These are phyloP conservation scores for Acrocyrtus sp. DNA, from an alignment of 2,888 invertebrate genomes.

Conservation along the genomic window DNA sequence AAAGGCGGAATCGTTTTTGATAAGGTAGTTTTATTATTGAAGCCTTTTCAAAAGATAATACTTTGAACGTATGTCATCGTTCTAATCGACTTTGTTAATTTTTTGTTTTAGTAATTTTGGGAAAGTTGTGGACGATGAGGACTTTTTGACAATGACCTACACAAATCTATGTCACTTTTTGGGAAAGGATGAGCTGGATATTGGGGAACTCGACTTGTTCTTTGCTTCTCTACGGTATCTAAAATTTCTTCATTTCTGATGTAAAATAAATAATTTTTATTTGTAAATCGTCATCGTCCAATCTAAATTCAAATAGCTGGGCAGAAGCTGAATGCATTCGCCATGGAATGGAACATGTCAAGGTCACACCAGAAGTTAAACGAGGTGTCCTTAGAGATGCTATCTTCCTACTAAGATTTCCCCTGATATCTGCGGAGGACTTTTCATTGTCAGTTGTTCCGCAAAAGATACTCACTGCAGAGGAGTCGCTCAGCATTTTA, in stretches of 20 bases:
- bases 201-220: constrained; percentile 49
- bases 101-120: constrained; percentile 42
- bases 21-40: constrained; percentile 39
- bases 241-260: no score
- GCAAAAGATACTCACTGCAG: constrained; percentile 30
- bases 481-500: constrained; percentile 33
- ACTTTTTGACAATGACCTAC: constrained; percentile 42
- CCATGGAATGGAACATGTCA: constrained; percentile 33
- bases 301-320: constrained; percentile 39
- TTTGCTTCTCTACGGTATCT: constrained; percentile 46
- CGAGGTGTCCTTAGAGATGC: constrained; percentile 24
- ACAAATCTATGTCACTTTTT: constrained; percentile 44
- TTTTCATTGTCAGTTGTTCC: constrained; percentile 45
- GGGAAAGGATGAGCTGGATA: constrained; percentile 46
- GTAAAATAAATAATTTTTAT: no score
- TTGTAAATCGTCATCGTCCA: neutral
- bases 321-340: constrained; percentile 42
- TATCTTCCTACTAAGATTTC: constrained; percentile 44
- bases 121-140: constrained; percentile 44
- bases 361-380: constrained; percentile 10
- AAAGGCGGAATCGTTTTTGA: constrained; percentile 43
- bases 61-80: no score
- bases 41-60: no score
- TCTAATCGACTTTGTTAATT: no score
- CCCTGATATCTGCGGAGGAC: constrained; percentile 46